Percentiles rank a stretch among this genome's conserved stretches.
phyloP scores from a whole-genome alignment of 2,888 invertebrate species.

The Baccha elongata region DNA sequence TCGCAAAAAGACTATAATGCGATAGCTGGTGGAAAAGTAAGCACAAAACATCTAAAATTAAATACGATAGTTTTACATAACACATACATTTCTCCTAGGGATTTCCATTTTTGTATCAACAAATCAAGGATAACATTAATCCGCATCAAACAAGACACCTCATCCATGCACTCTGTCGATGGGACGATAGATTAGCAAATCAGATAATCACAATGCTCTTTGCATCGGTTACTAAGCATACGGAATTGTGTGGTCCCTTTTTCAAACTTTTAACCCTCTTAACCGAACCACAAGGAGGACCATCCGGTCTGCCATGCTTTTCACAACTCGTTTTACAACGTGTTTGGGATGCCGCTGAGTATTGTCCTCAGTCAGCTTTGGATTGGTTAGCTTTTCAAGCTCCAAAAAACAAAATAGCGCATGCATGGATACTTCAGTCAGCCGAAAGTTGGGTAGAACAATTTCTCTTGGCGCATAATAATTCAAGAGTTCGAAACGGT shows the following conservation, averaged over 20 bases:
- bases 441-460: conserved; percentile 96
- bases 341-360: conserved; percentile 95
- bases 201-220: conserved; percentile 95
- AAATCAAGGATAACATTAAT: conserved; percentile 96
- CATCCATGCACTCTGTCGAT: conserved; percentile 94
- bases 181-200: conserved; percentile 94
- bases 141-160: conserved; percentile 95
- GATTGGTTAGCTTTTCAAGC: conserved; percentile 95
- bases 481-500: conserved; percentile 93
- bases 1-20: conserved; percentile 91
- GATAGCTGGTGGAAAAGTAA: conserved; percentile 92
- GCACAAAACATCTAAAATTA: too few relatives aligned
- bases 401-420: conserved; percentile 94
- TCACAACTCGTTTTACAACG: conserved; percentile 93
- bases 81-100: conserved; percentile 85
- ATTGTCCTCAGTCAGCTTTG: conserved; percentile 94
- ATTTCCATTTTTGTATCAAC: conserved; percentile 96
- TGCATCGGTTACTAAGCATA: conserved; percentile 94
- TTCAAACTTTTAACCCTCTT: conserved; percentile 94
- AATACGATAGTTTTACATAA: too few relatives aligned
- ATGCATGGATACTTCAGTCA: conserved; percentile 95
- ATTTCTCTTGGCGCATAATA: conserved; percentile 92
- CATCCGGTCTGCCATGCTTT: conserved; percentile 94
- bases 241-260: conserved; percentile 94
- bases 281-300: conserved; percentile 90